A percentile compares a stretch with the other conserved stretches of the same genome.
Conservation (phyloP, 2,797 vertebrate species). For the Halcyon badia region DNA sequence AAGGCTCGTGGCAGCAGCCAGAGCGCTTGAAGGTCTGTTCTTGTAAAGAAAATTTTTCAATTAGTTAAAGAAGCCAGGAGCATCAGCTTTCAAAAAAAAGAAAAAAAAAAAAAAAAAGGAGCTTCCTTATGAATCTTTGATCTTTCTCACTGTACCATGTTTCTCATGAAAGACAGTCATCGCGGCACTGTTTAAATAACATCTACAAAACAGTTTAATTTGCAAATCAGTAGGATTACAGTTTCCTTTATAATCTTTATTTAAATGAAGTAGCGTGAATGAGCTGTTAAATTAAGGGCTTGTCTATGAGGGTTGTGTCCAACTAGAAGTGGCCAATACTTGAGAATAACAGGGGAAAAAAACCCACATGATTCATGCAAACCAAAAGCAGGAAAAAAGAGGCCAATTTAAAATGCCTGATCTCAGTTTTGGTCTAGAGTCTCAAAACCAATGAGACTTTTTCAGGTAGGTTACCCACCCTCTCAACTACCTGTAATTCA, state of each 20-base stretch:
- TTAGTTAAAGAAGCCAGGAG: constrained; percentile 81
- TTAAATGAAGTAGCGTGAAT: constrained; percentile 60
- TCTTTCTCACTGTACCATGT: constrained; percentile 74
- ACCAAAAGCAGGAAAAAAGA: neutral
- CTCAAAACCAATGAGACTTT: neutral
- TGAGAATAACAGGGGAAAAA: neutral
- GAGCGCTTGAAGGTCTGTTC: constrained; percentile 79
- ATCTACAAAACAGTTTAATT: constrained; percentile 76
- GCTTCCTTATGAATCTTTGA: constrained; percentile 78
- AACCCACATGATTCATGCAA: neutral
- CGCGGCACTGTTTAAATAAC: constrained; percentile 65
- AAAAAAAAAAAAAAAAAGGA: neutral
- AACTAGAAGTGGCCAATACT: constrained; percentile 54
- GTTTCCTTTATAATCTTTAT: constrained; percentile 55
- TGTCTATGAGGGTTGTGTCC: constrained; percentile 31
- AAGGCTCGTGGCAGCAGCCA: constrained; percentile 72
- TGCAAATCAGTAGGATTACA: constrained; percentile 74
- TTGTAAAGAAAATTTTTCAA: constrained; percentile 82
- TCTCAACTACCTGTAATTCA: rapidly evolving
- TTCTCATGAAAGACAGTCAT: constrained; percentile 67
- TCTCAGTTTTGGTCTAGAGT: neutral
- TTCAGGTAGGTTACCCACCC: neutral
- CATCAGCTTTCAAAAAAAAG: constrained; percentile 70
- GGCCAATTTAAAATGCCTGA: neutral
- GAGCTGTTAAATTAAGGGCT: constrained; percentile 67